phyloP scores from a whole-genome alignment of 2,113 vertebrate genomes.

The Cinclus mexicanus region DNA sequence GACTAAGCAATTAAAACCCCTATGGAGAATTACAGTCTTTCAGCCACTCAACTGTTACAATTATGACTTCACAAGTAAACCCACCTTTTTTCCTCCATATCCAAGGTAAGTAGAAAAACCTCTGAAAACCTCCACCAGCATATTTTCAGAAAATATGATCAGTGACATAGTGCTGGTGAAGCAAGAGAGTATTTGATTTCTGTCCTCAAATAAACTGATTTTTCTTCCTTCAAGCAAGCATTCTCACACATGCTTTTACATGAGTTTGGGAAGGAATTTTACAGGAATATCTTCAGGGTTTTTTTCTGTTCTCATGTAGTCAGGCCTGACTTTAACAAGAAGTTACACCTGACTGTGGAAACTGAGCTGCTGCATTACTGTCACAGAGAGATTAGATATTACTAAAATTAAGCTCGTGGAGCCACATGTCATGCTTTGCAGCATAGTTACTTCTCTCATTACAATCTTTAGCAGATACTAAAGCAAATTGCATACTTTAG shows the following conservation, averaged over 20 bases:
- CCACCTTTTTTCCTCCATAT: neutral
- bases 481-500: neutral
- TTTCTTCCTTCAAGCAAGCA: neutral
- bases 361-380: constrained; percentile 42
- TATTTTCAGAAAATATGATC: neutral
- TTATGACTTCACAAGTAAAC: neutral
- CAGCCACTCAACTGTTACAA: neutral
- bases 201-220: neutral
- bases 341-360: constrained; percentile 53
- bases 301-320: neutral
- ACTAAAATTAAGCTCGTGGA: constrained; percentile 46
- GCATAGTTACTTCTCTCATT: constrained; percentile 60
- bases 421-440: constrained; percentile 42
- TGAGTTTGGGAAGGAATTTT: neutral
- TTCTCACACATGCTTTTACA: neutral
- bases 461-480: constrained; percentile 21
- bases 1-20: neutral
- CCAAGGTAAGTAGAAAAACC: neutral
- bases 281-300: neutral
- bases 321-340: neutral
- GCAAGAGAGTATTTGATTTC: neutral
- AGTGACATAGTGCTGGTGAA: neutral
- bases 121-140: neutral
- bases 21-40: neutral
- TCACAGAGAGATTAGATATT: constrained; percentile 51